Evolutionary conservation across 1,140 invertebrate genomes (phyloP), one percentile per base, ranked within the genome.

Genomic region (Meloidogyne chitwoodi): DNA sequence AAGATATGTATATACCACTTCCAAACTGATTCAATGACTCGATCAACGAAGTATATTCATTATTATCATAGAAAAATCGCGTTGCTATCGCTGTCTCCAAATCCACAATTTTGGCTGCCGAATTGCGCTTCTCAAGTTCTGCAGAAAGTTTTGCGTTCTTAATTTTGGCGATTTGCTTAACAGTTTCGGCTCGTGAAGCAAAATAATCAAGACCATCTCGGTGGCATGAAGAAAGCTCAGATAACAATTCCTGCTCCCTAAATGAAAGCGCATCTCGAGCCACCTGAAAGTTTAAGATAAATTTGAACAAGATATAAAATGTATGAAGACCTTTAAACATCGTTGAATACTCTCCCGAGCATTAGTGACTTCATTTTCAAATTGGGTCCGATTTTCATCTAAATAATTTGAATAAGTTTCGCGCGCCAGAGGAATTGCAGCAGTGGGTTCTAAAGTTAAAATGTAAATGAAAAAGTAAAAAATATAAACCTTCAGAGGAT

Each of bases 171-270:
- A 38, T 65, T 41, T 73, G 56, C 19, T 41, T 64, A 14, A 73
- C 61, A 19, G 38, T 29, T 29, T 61, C n/a, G 0, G 22, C 16
- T n/a, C 71, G 41, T 38, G 56, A 27, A 29, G 41, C 56, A 73
- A 73, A 73, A 73, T 73, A 73, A 3, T 0, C 22, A 16, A 38
- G n/a, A 22, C 48, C 71, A 24, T 73, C 56, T 5, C 19, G 38
- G 16, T 78, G 77, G 19, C 48, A 66, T 26, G 44, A 19, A 22
- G 38, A 0, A 19, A 81, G 56, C 10, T 80, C 73, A 26, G 63
- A 27, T 5, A 64, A 4, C 68, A 81, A 41, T 62, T 81, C 82
- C 8, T 68, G 68, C 34, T 81, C 80, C 19, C 80, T 81, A 14
- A 61, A 10, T 19, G 66, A 24, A 24, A 83, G n/a, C 3, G 70